phyloP scores from a whole-genome alignment of 2,888 invertebrate genomes.

The Dilophus febrilis region DNA sequence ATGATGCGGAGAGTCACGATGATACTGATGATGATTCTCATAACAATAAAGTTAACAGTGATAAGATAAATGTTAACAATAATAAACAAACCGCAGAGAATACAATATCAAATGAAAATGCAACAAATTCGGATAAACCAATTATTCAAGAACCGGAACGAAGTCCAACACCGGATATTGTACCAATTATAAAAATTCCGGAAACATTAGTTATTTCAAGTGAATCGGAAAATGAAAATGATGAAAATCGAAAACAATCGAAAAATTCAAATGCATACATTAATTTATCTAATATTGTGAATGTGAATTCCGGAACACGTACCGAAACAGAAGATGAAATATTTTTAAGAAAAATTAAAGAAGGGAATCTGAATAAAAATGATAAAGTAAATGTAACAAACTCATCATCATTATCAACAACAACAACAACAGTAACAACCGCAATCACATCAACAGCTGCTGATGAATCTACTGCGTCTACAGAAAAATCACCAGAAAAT shows the following conservation, averaged over 20 bases:
- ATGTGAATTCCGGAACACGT: not conserved
- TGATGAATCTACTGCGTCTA: not conserved
- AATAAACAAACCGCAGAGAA: conserved; percentile 1
- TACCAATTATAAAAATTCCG: conserved; percentile 25
- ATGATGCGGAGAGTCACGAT: no score
- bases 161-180: conserved; percentile 28
- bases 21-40: not conserved
- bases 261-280: conserved; percentile 13
- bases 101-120: conserved; percentile 9
- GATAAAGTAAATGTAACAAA: conserved; percentile 14
- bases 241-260: conserved; percentile 8
- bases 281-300: conserved; percentile 1
- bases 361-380: conserved; percentile 31
- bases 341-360: conserved; percentile 24
- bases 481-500: conserved; percentile 1
- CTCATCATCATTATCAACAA: not conserved
- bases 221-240: conserved; percentile 20
- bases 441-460: not conserved
- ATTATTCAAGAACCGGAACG: conserved; percentile 11
- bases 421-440: not conserved
- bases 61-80: not conserved
- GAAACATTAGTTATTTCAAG: conserved; percentile 39
- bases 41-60: not conserved
- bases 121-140: conserved; percentile 8
- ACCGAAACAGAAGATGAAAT: conserved; percentile 3